phyloP scores from a whole-genome alignment of 2,797 vertebrate genomes.

The Falco berigora region DNA sequence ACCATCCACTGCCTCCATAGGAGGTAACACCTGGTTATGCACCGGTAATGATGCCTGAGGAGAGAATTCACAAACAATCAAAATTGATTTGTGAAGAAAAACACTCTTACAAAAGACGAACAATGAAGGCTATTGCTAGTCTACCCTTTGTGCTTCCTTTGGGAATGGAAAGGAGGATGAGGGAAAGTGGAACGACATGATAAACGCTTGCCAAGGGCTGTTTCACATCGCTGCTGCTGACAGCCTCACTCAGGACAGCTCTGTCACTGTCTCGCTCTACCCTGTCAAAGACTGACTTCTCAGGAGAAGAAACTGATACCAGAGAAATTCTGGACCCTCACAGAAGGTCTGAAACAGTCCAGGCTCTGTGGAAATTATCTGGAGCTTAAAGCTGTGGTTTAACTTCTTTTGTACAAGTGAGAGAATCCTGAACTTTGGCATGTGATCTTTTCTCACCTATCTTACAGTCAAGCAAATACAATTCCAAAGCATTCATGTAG shows the following conservation, averaged over 20 bases:
- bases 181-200: neutral
- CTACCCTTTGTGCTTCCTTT: neutral
- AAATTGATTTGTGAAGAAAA: neutral
- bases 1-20: constrained; percentile 80
- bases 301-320: neutral
- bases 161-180: neutral
- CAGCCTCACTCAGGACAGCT: neutral
- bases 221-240: neutral
- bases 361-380: neutral
- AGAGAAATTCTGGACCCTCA: neutral
- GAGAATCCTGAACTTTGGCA: neutral
- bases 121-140: neutral
- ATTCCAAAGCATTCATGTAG: neutral
- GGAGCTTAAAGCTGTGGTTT: neutral
- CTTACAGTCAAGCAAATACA: neutral
- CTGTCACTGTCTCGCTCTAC: neutral
- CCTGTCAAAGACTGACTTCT: neutral
- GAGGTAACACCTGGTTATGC: constrained; percentile 80
- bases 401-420: neutral
- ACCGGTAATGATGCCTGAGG: constrained; percentile 82
- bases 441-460: neutral
- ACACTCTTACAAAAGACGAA: neutral
- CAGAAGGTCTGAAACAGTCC: neutral
- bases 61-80: neutral
- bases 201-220: neutral